Conservation (phyloP, 2,888 invertebrate genomes). For the Leptogaster cylindrica region DNA sequence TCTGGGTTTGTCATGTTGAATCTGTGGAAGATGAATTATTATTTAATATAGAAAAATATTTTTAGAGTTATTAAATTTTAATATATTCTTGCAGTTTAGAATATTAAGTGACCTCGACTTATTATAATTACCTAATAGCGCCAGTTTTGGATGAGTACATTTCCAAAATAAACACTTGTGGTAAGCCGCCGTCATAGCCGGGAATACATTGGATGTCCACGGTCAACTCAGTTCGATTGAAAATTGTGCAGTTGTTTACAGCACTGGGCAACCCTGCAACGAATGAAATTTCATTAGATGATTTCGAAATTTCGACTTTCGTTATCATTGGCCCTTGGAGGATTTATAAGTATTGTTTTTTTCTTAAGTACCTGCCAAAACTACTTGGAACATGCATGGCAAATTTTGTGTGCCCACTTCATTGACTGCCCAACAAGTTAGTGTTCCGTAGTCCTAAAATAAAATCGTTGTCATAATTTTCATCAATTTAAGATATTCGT, state of each 20-base stretch:
- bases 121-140: conserved; percentile 59
- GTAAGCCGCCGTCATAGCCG: conserved; percentile 88
- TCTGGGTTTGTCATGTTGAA: conserved; percentile 61
- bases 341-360: neutral
- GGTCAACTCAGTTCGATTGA: conserved; percentile 83
- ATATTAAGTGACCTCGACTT: no score
- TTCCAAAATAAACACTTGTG: conserved; percentile 84
- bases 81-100: no score
- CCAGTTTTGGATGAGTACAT: conserved; percentile 66
- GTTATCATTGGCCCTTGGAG: no score
- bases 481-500: neutral
- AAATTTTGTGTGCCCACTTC: conserved; percentile 81
- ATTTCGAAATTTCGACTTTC: no score
- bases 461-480: neutral
- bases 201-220: conserved; percentile 82
- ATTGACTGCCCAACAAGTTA: conserved; percentile 86
- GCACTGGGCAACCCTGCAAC: conserved; percentile 79
- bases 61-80: no score
- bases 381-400: conserved; percentile 88
- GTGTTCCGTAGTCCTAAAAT: conserved; percentile 78
- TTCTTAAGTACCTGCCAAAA: conserved; percentile 75
- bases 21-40: conserved; percentile 54
- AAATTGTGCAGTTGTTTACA: conserved; percentile 83
- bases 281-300: neutral
- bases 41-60: neutral